These are phyloP conservation scores for Mirounga angustirostris DNA, from an alignment of 2,113 vertebrate genomes.

Conservation along the genomic window DNA sequence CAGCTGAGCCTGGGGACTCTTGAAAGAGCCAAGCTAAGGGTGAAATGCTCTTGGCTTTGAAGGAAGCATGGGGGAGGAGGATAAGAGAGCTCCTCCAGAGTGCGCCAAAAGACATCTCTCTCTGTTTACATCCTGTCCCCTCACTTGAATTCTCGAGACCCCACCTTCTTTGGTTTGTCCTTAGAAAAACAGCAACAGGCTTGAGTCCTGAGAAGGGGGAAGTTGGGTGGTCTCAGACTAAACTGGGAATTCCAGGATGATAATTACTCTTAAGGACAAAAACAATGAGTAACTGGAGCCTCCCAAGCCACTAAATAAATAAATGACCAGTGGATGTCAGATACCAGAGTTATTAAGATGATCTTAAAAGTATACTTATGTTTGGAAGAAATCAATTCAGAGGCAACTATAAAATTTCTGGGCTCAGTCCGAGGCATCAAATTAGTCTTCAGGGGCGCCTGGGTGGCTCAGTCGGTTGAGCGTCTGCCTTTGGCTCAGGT, in stretches of 20 bases:
- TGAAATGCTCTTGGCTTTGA: slow-evolving; percentile 13
- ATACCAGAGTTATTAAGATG: slow-evolving; percentile 1
- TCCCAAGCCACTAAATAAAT: not conserved
- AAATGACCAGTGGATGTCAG: not conserved
- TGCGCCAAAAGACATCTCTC: not conserved
- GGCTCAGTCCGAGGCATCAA: not conserved
- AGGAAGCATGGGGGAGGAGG: not conserved
- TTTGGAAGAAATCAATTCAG: slow-evolving; percentile 44
- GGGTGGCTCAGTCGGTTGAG: not conserved
- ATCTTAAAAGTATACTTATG: slow-evolving; percentile 14
- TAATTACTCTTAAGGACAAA: not conserved
- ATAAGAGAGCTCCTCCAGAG: not conserved
- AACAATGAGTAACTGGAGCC: not conserved
- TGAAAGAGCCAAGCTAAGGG: not conserved
- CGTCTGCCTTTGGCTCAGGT: not conserved
- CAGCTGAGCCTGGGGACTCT: not conserved
- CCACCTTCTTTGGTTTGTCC: not conserved
- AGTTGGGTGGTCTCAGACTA: not conserved
- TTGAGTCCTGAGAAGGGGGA: not conserved
- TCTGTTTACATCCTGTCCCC: not conserved
- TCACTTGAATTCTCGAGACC: not conserved
- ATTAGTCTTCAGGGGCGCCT: not conserved
- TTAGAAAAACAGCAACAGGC: not conserved
- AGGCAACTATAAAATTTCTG: slow-evolving; percentile 15
- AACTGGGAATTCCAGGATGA: not conserved